Conservation (phyloP, 92 coral and sea anemone genomes). For the Phymanthus crucifer region DNA sequence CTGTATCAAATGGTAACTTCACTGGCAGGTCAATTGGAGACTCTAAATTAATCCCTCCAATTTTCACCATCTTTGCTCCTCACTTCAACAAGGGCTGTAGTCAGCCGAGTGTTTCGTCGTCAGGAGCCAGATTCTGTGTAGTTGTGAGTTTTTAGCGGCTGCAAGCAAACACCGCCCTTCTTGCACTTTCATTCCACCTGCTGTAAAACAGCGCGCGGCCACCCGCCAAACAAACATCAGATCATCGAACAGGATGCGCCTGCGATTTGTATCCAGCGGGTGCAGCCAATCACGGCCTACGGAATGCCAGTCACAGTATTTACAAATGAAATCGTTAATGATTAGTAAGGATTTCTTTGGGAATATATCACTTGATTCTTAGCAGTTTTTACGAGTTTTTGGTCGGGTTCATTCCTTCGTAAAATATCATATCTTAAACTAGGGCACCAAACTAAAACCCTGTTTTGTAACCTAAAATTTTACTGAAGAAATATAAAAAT, state of each 20-base stretch:
- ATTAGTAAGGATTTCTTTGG: background rate
- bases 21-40: too few species aligned
- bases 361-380: too few species aligned
- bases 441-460: too few species aligned
- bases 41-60: too few species aligned
- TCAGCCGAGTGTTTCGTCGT: background rate
- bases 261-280: conserved; percentile 15
- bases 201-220: conserved; percentile 23
- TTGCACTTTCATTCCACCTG: conserved; percentile 35
- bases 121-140: background rate
- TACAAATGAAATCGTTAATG: background rate
- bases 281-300: background rate
- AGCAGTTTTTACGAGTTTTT: too few species aligned
- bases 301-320: background rate
- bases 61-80: conserved; percentile 35
- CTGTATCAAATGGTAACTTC: too few species aligned
- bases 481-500: too few species aligned
- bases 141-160: conserved; percentile 29
- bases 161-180: conserved; percentile 38
- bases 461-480: too few species aligned
- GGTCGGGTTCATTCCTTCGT: too few species aligned
- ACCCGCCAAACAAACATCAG: conserved; percentile 50
- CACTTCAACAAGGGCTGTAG: background rate
- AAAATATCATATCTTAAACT: too few species aligned
- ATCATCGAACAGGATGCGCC: conserved; percentile 23